Evolutionary conservation across 2,888 invertebrate species (phyloP).

Genomic region (Nasonovia ribisnigri): DNA sequence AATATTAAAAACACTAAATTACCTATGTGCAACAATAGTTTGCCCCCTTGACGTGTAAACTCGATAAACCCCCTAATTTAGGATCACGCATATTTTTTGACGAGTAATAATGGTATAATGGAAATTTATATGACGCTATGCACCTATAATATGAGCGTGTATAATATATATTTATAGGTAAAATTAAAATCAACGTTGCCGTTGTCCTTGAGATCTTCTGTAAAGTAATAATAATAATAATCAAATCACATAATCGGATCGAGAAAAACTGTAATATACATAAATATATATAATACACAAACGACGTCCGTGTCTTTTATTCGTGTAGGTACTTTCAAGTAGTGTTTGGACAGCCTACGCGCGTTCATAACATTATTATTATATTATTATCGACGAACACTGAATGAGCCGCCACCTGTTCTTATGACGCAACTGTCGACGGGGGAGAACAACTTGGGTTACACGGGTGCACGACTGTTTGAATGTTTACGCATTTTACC

Average conservation of each 20-base stretch:
- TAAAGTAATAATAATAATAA: conserved; percentile 8
- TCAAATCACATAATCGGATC: conserved; percentile 32
- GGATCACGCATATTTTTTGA: not conserved
- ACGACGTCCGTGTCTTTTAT: not conserved
- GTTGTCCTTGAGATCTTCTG: conserved; percentile 37
- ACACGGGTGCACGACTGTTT: conserved; percentile 14
- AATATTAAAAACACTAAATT: not conserved
- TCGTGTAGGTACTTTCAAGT: conserved; percentile 32
- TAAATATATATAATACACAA: not conserved
- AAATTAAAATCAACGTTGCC: conserved; percentile 24
- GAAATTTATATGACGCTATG: conserved; percentile 26
- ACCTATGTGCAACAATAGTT: not conserved
- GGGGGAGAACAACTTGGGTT: conserved; percentile 1
- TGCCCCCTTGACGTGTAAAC: not conserved
- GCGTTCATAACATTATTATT: not conserved
- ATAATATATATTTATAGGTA: not conserved
- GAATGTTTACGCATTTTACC: not conserved
- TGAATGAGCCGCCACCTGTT: not conserved
- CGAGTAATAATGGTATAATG: not conserved
- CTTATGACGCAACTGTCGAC: conserved; percentile 23
- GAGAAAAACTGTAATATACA: not conserved
- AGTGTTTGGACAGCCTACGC: conserved; percentile 34
- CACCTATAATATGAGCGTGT: not conserved
- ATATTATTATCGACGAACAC: not conserved
- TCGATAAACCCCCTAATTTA: conserved; percentile 10